Conservation (phyloP, 92 coral and sea anemone genomes). For the Zoanthus sociatus region DNA sequence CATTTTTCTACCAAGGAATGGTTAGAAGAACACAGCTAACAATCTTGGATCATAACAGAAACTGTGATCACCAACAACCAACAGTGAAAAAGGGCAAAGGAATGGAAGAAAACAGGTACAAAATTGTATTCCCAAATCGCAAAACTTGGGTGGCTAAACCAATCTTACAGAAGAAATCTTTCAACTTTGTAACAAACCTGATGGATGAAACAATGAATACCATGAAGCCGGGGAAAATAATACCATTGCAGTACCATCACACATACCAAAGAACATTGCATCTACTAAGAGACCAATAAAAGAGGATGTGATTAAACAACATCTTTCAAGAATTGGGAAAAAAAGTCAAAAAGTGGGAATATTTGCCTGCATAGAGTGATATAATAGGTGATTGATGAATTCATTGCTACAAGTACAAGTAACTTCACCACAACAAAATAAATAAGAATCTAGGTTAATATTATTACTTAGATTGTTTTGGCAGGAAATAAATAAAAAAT, state of each 20-base stretch:
- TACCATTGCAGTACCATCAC: constrained; percentile 16
- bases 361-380: not conserved
- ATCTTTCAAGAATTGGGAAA: constrained; percentile 4
- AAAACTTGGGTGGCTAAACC: constrained; percentile 60
- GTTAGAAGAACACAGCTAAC: constrained; percentile 46
- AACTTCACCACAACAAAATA: not conserved
- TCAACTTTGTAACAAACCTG: constrained; percentile 24
- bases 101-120: constrained; percentile 45
- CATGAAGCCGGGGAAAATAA: constrained; percentile 2
- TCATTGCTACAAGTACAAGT: not conserved
- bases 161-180: constrained; percentile 36
- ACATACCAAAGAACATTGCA: constrained; percentile 42
- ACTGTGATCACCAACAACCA: constrained; percentile 43
- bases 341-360: not conserved
- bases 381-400: not conserved
- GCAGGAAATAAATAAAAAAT: constrained; percentile 30
- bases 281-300: constrained; percentile 14
- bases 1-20: constrained; percentile 52
- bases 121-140: constrained; percentile 50
- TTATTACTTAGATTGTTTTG: constrained; percentile 30
- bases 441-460: not conserved
- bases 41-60: constrained; percentile 40
- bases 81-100: constrained; percentile 36
- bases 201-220: constrained; percentile 38
- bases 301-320: constrained; percentile 34